phyloP scores from a whole-genome alignment of 2,113 vertebrate genomes.

The Psammodynastes pulverulentus region DNA sequence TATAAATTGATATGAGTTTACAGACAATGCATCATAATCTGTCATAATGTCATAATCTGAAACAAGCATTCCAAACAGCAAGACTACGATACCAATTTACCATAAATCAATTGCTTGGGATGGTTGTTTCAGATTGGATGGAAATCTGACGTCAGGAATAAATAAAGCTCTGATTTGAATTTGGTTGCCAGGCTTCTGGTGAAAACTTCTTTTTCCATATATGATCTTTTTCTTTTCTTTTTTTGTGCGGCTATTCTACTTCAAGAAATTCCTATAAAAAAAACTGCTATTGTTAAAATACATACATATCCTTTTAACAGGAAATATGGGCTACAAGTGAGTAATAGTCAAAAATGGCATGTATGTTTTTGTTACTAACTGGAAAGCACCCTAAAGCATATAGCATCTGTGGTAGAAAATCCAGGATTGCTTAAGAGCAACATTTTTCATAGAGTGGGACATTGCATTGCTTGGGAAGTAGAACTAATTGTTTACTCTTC shows the following conservation, averaged over 20 bases:
- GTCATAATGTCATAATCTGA: neutral
- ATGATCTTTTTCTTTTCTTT: neutral
- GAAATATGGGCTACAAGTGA: conserved; percentile 35
- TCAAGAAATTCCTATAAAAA: conserved; percentile 33
- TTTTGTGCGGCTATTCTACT: neutral
- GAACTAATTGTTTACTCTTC: neutral
- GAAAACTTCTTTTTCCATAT: conserved; percentile 9
- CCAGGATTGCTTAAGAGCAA: conserved; percentile 8
- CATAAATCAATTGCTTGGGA: neutral
- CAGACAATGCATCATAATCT: neutral
- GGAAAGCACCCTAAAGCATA: conserved; percentile 18
- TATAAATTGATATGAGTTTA: neutral
- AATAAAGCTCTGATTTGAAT: neutral
- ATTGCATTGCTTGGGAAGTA: neutral
- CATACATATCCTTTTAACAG: conserved; percentile 30
- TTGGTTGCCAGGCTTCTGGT: conserved; percentile 33
- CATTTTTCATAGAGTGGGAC: neutral
- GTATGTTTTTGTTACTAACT: conserved; percentile 36
- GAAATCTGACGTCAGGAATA: neutral
- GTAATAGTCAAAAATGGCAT: conserved; percentile 23
- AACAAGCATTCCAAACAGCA: neutral
- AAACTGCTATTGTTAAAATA: conserved; percentile 3
- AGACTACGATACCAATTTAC: neutral
- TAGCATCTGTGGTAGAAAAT: conserved; percentile 20
- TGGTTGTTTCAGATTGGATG: neutral